phyloP scores from a whole-genome alignment of 2,113 vertebrate genomes.

The Edolisoma coerulescens region DNA sequence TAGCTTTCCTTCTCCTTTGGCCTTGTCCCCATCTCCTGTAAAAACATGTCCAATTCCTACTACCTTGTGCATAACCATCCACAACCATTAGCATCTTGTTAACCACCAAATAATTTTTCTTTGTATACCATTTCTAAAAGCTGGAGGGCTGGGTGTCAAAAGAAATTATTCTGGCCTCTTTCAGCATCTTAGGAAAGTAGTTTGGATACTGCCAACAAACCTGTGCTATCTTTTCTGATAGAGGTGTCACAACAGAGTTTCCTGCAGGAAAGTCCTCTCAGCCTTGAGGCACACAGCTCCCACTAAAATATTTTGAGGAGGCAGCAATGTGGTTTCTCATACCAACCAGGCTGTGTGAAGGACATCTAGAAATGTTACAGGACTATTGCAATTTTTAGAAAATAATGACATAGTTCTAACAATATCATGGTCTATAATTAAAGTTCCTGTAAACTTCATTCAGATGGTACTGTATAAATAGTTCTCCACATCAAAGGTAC shows the following conservation, averaged over 20 bases:
- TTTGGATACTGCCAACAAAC: not conserved
- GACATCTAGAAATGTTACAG: not conserved
- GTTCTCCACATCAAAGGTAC: not conserved
- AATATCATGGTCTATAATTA: not conserved
- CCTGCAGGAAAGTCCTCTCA: not conserved
- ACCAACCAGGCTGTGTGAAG: not conserved
- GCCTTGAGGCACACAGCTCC: not conserved
- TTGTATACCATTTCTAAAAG: not conserved
- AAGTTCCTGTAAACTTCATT: not conserved
- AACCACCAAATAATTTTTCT: not conserved
- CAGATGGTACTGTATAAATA: not conserved
- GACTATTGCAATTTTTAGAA: not conserved
- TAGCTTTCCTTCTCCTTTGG: not conserved
- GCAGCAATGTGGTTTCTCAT: not conserved
- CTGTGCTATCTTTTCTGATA: not conserved
- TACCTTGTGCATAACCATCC: not conserved
- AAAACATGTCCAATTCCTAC: not conserved
- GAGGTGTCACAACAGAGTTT: not conserved
- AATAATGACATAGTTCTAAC: not conserved
- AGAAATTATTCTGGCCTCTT: not conserved
- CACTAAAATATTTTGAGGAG: not conserved
- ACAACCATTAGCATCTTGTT: not conserved
- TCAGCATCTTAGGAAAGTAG: not conserved
- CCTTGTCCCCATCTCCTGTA: not conserved
- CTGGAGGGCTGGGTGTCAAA: constrained; percentile 1